phyloP scores from a whole-genome alignment of 2,888 invertebrate genomes.

The Rhamphomyia laevipes region DNA sequence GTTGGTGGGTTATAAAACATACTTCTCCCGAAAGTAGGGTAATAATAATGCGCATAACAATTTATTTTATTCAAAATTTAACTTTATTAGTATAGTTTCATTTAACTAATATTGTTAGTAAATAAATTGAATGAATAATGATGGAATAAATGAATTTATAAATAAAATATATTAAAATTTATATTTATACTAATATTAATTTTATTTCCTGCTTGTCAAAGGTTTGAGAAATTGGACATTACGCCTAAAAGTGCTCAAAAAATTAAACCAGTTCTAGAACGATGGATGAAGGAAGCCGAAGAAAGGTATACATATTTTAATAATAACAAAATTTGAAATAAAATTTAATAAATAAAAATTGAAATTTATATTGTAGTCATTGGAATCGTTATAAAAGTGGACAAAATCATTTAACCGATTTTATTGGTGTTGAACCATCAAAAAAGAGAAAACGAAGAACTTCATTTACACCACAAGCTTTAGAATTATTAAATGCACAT shows the following conservation, averaged over 20 bases:
- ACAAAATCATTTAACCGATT: slow-evolving; percentile 87
- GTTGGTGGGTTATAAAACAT: no score
- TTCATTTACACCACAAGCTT: slow-evolving; percentile 92
- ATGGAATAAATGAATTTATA: neutral
- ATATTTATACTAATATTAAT: no score
- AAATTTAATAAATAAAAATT: neutral
- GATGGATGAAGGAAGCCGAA: slow-evolving; percentile 99
- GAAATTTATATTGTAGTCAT: slow-evolving; percentile 34
- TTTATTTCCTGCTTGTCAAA: slow-evolving; percentile 36
- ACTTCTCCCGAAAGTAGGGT: no score
- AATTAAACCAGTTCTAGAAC: slow-evolving; percentile 95
- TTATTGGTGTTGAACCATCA: slow-evolving; percentile 91
- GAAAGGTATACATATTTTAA: slow-evolving; percentile 58
- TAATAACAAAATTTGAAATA: neutral
- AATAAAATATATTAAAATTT: neutral
- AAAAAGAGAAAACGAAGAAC: slow-evolving; percentile 94
- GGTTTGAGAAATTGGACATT: slow-evolving; percentile 99
- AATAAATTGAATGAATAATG: no score
- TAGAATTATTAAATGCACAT: slow-evolving; percentile 88
- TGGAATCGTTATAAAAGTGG: slow-evolving; percentile 80
- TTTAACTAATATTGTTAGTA: no score
- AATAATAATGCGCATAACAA: no score
- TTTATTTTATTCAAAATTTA: no score
- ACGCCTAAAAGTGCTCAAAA: slow-evolving; percentile 99
- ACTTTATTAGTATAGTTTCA: no score